Conservation (phyloP, 2,797 vertebrate species). For the Gymnoscopelus braueri region DNA sequence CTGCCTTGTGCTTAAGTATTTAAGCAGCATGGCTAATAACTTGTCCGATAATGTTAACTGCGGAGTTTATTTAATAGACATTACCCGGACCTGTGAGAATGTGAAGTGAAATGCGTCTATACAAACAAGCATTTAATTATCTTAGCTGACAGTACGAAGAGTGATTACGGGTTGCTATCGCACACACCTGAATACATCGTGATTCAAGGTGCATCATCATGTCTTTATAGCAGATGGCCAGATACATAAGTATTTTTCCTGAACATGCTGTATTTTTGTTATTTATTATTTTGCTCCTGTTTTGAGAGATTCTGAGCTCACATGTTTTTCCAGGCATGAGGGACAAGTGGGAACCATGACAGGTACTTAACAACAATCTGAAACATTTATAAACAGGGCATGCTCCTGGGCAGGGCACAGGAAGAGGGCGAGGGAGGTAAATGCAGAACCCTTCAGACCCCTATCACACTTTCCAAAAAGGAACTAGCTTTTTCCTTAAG, state of each 20-base stretch:
- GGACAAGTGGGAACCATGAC: slow-evolving; percentile 69
- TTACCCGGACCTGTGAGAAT: slow-evolving; percentile 32
- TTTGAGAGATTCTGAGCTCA: slow-evolving; percentile 76
- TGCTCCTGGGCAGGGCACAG: slow-evolving; percentile 63
- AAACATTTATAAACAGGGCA: slow-evolving; percentile 76
- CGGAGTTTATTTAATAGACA: slow-evolving; percentile 61
- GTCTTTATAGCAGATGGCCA: slow-evolving; percentile 47
- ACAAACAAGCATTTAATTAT: slow-evolving; percentile 39
- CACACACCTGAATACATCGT: background rate
- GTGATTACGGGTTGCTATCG: slow-evolving; percentile 13
- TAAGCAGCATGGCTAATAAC: slow-evolving; percentile 27
- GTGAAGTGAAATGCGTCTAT: slow-evolving; percentile 39
- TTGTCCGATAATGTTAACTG: slow-evolving; percentile 37
- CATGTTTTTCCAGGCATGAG: slow-evolving; percentile 75
- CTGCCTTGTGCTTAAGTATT: slow-evolving; percentile 45
- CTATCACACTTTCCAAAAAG: slow-evolving; percentile 80
- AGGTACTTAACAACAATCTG: slow-evolving; percentile 81
- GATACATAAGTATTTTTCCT: slow-evolving; percentile 60
- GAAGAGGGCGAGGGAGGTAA: slow-evolving; percentile 64
- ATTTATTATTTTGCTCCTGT: slow-evolving; percentile 52
- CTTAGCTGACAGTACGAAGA: slow-evolving; percentile 38
- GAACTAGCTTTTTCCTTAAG: slow-evolving; percentile 67
- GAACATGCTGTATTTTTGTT: slow-evolving; percentile 45
- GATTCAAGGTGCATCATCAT: slow-evolving; percentile 49
- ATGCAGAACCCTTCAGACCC: slow-evolving; percentile 60